phyloP scores from a whole-genome alignment of 2,888 invertebrate genomes.

The Anorthoa munda region DNA sequence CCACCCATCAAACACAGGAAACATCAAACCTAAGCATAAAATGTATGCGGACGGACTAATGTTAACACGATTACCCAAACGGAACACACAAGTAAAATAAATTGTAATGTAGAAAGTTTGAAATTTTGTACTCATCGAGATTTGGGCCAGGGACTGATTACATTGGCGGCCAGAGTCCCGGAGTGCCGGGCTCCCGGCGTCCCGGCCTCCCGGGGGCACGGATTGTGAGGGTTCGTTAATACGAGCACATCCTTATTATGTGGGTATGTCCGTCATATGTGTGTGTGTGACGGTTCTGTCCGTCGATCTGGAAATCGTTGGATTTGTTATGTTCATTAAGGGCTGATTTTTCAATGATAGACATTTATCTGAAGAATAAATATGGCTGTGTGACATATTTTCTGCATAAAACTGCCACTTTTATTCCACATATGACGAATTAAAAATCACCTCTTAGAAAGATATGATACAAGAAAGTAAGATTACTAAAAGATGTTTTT shows the following conservation, averaged over 20 bases:
- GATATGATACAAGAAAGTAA: no score
- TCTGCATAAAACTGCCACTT: no score
- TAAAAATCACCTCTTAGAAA: no score
- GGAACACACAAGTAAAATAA: slow-evolving; percentile 61
- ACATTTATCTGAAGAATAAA: no score
- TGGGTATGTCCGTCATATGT: slow-evolving; percentile 30
- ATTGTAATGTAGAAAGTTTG: slow-evolving; percentile 66
- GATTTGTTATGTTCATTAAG: slow-evolving; percentile 1
- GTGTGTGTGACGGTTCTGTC: slow-evolving; percentile 14
- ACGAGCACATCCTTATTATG: slow-evolving; percentile 59
- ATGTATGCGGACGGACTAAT: slow-evolving; percentile 33
- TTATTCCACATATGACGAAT: no score
- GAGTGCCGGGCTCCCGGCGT: slow-evolving; percentile 60
- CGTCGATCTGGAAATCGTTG: slow-evolving; percentile 12
- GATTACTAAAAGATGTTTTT: no score
- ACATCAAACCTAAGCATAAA: slow-evolving; percentile 25
- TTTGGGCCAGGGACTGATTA: slow-evolving; percentile 67
- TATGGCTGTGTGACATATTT: no score
- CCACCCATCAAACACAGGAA: slow-evolving; percentile 13
- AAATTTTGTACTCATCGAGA: slow-evolving; percentile 68
- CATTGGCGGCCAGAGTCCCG: slow-evolving; percentile 66
- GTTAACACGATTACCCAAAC: slow-evolving; percentile 57
- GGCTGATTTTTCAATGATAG: no score
- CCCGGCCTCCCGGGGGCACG: slow-evolving; percentile 63
- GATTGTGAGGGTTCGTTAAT: slow-evolving; percentile 66